A percentile compares a stretch with the other conserved stretches of the same genome.
Evolutionary conservation across 1,140 invertebrate species (phyloP).

Genomic region (Oreohelix idahoensis): DNA sequence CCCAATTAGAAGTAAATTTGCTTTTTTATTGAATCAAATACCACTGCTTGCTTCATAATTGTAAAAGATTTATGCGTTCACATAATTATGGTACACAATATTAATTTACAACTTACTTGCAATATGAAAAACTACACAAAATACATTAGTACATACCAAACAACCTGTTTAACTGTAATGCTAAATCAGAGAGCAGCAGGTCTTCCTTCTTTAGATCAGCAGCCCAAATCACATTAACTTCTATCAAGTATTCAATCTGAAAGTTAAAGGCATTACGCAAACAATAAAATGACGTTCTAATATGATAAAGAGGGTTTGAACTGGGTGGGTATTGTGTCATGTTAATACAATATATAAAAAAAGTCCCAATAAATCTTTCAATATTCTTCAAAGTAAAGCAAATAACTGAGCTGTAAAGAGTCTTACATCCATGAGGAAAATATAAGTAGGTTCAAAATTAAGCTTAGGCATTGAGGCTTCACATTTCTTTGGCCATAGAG

Average conservation of each 20-base stretch:
- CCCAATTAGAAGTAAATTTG: no score
- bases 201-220: background rate
- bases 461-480: no score
- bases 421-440: background rate
- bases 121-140: background rate
- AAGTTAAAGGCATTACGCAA: constrained; percentile 9
- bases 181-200: constrained; percentile 8
- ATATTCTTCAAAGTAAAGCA: no score
- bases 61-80: no score
- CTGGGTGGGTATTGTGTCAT: no score
- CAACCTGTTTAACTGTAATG: constrained; percentile 16
- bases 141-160: constrained; percentile 8
- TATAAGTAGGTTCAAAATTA: background rate
- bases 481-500: no score
- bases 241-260: constrained; percentile 27
- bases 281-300: background rate
- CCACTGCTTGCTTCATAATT: background rate
- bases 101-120: no score
- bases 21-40: background rate
- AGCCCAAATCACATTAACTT: constrained; percentile 31
- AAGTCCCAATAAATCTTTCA: no score
- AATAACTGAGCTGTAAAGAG: background rate
- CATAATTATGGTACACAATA: no score
- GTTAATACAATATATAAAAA: no score
- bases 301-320: no score